A percentile compares a stretch with the other conserved stretches of the same genome.
These are phyloP conservation scores for Aphis gossypii DNA, from an alignment of 1,140 invertebrate species.

Conservation along the genomic window DNA sequence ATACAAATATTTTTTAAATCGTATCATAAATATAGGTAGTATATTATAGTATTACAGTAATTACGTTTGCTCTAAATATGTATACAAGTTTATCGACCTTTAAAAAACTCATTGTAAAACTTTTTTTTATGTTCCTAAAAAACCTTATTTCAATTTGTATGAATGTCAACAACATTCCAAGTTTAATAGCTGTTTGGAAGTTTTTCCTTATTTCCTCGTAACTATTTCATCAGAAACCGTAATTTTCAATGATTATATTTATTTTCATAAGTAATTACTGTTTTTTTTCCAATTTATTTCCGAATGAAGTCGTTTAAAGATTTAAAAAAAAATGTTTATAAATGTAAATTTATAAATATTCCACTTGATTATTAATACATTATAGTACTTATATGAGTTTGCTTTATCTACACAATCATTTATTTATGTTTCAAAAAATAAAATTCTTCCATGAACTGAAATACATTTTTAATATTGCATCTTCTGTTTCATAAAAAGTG, in stretches of 20 bases:
- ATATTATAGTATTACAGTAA: not conserved
- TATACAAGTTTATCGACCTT: not conserved
- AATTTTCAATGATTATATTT: constrained; percentile 12
- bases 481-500: not conserved
- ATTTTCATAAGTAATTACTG: not conserved
- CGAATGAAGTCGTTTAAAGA: not conserved
- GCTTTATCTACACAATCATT: not conserved
- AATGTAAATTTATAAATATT: not conserved
- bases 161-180: constrained; percentile 17
- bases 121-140: not conserved
- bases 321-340: not conserved
- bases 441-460: not conserved
- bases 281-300: constrained; percentile 10
- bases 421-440: not conserved
- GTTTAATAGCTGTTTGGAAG: not conserved
- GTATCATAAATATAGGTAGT: not conserved
- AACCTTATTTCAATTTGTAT: constrained; percentile 21
- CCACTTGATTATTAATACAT: not conserved
- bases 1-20: not conserved
- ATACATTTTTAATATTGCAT: not conserved
- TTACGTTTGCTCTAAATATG: not conserved
- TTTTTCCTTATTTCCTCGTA: not conserved
- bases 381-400: not conserved
- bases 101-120: not conserved
- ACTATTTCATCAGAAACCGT: not conserved